A percentile compares a stretch with the other conserved stretches of the same genome.
These are phyloP conservation scores for Enoplosus armatus DNA, from an alignment of 2,797 vertebrate species.

Conservation along the genomic window DNA sequence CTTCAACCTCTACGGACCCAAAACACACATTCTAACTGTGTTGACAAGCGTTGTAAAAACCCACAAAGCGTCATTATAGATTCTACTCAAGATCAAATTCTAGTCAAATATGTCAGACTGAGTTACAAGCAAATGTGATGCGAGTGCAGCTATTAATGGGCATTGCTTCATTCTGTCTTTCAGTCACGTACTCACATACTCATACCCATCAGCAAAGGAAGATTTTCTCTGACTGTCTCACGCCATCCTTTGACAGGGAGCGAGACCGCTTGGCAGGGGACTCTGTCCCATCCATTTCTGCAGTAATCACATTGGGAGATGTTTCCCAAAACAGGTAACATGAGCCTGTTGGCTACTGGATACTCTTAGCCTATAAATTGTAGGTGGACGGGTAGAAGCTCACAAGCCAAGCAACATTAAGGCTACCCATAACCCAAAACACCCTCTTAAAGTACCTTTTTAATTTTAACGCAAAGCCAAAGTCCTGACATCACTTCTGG, in stretches of 20 bases:
- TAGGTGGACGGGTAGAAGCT: not conserved
- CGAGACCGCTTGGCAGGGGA: not conserved
- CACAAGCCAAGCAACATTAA: not conserved
- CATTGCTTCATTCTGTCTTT: slow-evolving; percentile 46
- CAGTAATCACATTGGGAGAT: not conserved
- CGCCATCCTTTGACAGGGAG: slow-evolving; percentile 11
- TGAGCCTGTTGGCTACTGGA: not conserved
- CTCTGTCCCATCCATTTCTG: slow-evolving; percentile 5
- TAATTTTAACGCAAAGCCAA: not conserved
- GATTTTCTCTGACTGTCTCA: slow-evolving; percentile 35
- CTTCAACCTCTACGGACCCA: not conserved
- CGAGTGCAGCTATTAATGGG: slow-evolving; percentile 49
- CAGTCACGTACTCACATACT: slow-evolving; percentile 36
- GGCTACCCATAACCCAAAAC: not conserved
- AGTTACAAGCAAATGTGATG: slow-evolving; percentile 60
- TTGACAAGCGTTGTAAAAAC: slow-evolving; percentile 51
- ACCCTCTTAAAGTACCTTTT: too few relatives aligned
- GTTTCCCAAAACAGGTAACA: not conserved
- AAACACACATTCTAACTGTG: slow-evolving; percentile 37
- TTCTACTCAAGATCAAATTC: slow-evolving; percentile 61
- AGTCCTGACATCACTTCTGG: not conserved
- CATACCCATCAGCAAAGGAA: slow-evolving; percentile 22
- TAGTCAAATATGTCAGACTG: slow-evolving; percentile 65
- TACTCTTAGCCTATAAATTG: not conserved
- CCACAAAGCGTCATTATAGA: slow-evolving; percentile 36